Conservation (phyloP, 2,888 invertebrate species). For the Sarcophaga rosellei region DNA sequence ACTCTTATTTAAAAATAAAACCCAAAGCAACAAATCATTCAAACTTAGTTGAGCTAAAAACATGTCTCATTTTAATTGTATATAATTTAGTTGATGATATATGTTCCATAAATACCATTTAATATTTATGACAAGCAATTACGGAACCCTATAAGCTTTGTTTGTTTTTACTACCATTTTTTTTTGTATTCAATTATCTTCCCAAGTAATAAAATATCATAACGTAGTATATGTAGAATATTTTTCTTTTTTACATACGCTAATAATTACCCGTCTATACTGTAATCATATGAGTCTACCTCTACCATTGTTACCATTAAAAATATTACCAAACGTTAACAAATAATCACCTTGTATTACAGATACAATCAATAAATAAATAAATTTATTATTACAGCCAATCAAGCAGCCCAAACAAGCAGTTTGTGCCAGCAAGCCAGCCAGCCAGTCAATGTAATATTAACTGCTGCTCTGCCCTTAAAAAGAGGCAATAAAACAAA, state of each 20-base stretch:
- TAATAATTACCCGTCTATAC: background rate
- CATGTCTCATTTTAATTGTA: background rate
- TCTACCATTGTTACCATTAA: background rate
- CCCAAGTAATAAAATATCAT: background rate
- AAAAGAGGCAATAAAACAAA: conserved; percentile 24
- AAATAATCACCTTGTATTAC: conserved; percentile 61
- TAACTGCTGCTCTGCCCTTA: background rate
- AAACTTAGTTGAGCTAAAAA: background rate
- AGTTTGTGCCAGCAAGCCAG: background rate
- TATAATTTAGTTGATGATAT: background rate
- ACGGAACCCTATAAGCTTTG: background rate
- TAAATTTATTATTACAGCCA: conserved; percentile 32
- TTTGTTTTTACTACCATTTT: background rate
- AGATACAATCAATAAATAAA: conserved; percentile 64
- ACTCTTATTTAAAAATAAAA: too few relatives aligned
- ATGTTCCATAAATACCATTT: background rate
- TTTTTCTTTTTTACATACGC: too few relatives aligned
- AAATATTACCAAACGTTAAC: conserved; percentile 47
- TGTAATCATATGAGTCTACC: background rate
- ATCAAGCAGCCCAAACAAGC: background rate
- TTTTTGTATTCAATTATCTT: background rate
- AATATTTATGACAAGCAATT: conserved; percentile 45
- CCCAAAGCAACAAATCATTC: background rate
- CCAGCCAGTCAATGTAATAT: background rate
- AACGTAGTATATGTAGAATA: background rate